Evolutionary conservation across 1,140 invertebrate species (phyloP).

Genomic region (Drusus annulatus): DNA sequence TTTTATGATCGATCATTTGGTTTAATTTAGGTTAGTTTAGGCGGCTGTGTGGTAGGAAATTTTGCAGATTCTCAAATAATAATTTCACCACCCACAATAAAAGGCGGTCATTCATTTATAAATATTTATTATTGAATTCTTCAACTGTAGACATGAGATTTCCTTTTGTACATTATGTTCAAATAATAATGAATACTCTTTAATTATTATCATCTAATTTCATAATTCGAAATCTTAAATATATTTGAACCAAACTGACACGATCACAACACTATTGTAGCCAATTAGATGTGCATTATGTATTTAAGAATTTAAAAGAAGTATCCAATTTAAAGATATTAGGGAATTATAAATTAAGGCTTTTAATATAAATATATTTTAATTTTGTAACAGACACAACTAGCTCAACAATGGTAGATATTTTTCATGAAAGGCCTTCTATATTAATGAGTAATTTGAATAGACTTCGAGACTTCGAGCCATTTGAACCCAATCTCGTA

Average conservation of each 20-base stretch:
- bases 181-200: slow-evolving; percentile 53
- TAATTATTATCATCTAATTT: slow-evolving; percentile 48
- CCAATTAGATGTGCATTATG: slow-evolving; percentile 42
- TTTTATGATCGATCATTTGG: no score
- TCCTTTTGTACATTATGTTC: slow-evolving; percentile 57
- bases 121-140: slow-evolving; percentile 56
- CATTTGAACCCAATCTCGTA: background rate
- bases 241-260: slow-evolving; percentile 53
- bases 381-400: slow-evolving; percentile 23
- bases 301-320: slow-evolving; percentile 18
- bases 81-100: no score
- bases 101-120: slow-evolving; percentile 32
- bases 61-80: no score
- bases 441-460: slow-evolving; percentile 35
- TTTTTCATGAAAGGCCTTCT: slow-evolving; percentile 44
- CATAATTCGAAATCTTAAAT: slow-evolving; percentile 50
- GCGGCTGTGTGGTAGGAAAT: no score
- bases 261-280: slow-evolving; percentile 40
- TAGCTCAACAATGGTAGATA: slow-evolving; percentile 22
- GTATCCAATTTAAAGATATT: background rate
- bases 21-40: no score
- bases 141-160: slow-evolving; percentile 57
- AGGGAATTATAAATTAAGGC: slow-evolving; percentile 1
- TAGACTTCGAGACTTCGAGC: background rate
- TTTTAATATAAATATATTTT: slow-evolving; percentile 22